Percentiles rank a stretch among this genome's conserved stretches.
phyloP scores from a whole-genome alignment of 2,113 vertebrate species.

The Microcebus lehilahytsara region DNA sequence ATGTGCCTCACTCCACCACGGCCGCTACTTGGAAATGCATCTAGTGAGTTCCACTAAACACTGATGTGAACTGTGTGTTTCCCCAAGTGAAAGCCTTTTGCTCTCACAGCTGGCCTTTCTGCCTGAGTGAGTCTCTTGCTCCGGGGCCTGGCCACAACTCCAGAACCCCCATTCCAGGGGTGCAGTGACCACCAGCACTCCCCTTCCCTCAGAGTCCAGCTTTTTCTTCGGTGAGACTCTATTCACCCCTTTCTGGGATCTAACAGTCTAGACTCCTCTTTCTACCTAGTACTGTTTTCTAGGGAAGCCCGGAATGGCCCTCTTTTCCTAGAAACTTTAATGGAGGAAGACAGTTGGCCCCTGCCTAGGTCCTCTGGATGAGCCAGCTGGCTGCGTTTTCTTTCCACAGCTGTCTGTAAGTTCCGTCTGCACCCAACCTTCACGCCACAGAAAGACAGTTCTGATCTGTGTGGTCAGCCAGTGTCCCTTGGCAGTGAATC shows the following conservation, averaged over 20 bases:
- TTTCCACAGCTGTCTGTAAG: slow-evolving; percentile 1
- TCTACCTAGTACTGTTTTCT: not conserved
- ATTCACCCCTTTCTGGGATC: not conserved
- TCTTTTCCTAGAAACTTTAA: not conserved
- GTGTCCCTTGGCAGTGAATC: not conserved
- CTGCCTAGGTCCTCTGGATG: not conserved
- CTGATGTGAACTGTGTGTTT: not conserved
- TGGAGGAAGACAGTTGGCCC: not conserved
- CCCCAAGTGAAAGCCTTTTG: not conserved
- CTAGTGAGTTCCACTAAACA: not conserved
- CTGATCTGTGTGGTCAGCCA: not conserved
- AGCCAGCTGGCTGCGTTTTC: not conserved
- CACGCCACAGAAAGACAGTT: not conserved
- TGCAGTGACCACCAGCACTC: no score
- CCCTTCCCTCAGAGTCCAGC: not conserved
- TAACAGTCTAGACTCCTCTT: not conserved
- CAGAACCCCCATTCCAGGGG: not conserved
- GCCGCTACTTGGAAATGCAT: not conserved
- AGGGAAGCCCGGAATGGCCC: not conserved
- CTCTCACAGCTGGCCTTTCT: not conserved
- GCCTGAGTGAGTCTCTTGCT: not conserved
- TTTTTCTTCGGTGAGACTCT: not conserved
- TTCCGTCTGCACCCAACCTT: not conserved
- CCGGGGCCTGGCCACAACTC: not conserved
- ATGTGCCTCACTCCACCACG: not conserved